Evolutionary conservation across 2,113 vertebrate species (phyloP), one percentile per base, ranked within the genome.

Genomic region (Neodon shergylaensis): DNA sequence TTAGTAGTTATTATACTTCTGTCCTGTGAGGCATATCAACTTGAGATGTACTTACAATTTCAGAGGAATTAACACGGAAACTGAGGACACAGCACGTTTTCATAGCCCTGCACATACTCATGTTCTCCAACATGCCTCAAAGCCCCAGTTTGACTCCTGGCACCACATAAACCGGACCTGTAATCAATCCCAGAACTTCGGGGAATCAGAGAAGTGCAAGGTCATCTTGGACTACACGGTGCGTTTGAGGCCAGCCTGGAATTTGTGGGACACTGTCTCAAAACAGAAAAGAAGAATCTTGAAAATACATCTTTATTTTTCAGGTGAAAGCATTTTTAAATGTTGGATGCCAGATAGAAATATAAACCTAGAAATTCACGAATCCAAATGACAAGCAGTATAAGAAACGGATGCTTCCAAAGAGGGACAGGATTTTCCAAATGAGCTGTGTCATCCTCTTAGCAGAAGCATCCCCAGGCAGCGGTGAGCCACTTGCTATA

Each of bases 1-100:
- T 87, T 87, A 95, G 54, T 88, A 97, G 95, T 83, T 47, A 78
- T 52, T 88, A 36, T 3, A 94, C 93, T 96, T 97, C 92, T 82
- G 28, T 95, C 84, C 79, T 28, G 36, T 24, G 77, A 73, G 39
- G 22, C 86, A 36, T 39, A 82, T 52, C 76, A 93, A 93, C n/a
- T 95, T 87, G 76, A 54, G 74, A 96, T 86, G 4, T 78, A 66
- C 24, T 86, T 92, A 54, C 11, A 91, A 91, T 86, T 86, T 92
- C 47, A 42, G 31, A 84, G 77, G 10, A 68, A 91, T 88, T 95
- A 77, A 14, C 24, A 94, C 39, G n/a, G 42, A 42, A 97, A 94
- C 77, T 70, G 36, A 22, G 97, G 88, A 26, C 28, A 61, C 82
- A 16, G 17, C 1, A 94, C 54, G 9, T 68, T 68, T 84, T 93